Percentiles rank a stretch among this genome's conserved stretches.
Evolutionary conservation across 2,113 vertebrate species (phyloP).

Genomic region (Apodemus speciosus): DNA sequence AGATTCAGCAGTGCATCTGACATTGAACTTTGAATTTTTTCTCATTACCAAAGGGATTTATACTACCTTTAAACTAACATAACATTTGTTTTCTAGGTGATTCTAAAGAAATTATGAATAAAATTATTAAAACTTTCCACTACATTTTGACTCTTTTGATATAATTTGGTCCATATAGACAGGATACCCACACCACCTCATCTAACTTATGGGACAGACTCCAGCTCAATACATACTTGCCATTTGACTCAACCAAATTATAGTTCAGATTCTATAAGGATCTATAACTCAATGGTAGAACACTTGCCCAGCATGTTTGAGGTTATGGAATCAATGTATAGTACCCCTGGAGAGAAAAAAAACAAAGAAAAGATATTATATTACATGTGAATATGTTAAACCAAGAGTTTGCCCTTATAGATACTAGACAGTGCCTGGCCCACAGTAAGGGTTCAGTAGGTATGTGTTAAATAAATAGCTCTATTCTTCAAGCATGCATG

Average conservation of each 20-base stretch:
- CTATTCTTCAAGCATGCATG: not conserved
- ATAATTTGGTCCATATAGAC: not conserved
- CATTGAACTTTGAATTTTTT: not conserved
- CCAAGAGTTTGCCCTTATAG: not conserved
- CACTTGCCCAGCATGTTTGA: not conserved
- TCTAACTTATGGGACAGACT: not conserved
- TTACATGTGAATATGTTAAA: slow-evolving; percentile 44
- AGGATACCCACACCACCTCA: not conserved
- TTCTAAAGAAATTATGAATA: slow-evolving; percentile 20
- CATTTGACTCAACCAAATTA: slow-evolving; percentile 17
- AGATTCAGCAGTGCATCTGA: slow-evolving; percentile 26
- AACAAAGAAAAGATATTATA: not conserved
- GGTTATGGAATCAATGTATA: not conserved
- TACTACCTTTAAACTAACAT: slow-evolving; percentile 79
- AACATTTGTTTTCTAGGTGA: slow-evolving; percentile 27
- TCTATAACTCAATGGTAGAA: not conserved
- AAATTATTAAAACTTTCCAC: slow-evolving; percentile 13
- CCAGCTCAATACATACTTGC: not conserved
- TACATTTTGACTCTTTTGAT: slow-evolving; percentile 26
- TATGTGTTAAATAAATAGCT: slow-evolving; percentile 4
- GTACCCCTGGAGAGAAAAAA: not conserved
- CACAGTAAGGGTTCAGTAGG: not conserved
- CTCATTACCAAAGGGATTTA: slow-evolving; percentile 78
- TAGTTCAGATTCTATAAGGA: not conserved
- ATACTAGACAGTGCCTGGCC: not conserved